phyloP scores from a whole-genome alignment of 2,797 vertebrate species.

The Chiloscyllium punctatum region DNA sequence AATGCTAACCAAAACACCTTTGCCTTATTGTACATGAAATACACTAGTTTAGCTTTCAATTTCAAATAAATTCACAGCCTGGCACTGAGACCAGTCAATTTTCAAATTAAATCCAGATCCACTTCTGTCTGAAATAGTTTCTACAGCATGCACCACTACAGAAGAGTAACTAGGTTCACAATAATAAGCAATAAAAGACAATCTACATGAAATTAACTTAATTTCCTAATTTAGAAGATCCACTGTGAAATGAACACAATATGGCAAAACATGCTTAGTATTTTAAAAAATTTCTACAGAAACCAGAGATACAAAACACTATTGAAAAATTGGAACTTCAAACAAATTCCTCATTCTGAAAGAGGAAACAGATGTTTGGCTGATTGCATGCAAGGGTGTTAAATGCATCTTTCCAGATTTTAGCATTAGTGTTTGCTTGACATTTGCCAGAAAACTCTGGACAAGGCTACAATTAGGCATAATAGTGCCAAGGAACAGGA shows the following conservation, averaged over 20 bases:
- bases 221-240: no score
- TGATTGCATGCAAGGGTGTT: neutral
- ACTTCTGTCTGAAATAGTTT: neutral
- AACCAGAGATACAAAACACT: neutral
- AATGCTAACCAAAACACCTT: neutral
- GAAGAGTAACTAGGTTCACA: no score
- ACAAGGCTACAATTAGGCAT: neutral
- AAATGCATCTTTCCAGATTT: no score
- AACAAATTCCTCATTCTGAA: neutral
- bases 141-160: no score
- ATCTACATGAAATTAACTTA: no score
- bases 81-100: neutral
- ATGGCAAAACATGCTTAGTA: neutral
- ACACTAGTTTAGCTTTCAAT: neutral
- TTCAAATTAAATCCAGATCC: neutral
- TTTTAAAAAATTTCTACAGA: neutral
- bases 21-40: neutral
- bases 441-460: neutral
- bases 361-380: neutral
- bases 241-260: neutral
- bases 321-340: neutral
- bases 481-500: neutral
- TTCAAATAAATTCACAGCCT: neutral
- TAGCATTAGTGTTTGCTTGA: neutral
- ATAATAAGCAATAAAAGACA: no score